Conservation (phyloP, 2,113 vertebrate genomes). For the Atlantisia rogersi region DNA sequence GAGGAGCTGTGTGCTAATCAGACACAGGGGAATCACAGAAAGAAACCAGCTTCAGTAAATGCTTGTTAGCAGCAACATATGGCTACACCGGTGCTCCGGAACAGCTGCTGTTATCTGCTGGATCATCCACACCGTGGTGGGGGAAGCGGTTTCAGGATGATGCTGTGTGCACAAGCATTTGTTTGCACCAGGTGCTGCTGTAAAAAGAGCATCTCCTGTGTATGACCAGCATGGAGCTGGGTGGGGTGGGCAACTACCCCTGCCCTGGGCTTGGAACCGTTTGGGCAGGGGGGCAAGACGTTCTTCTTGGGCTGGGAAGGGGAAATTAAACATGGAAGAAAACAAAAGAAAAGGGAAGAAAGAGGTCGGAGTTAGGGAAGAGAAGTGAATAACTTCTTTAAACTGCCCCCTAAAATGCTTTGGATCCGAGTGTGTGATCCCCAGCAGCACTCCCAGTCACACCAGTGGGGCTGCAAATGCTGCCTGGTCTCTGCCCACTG, state of each 20-base stretch:
- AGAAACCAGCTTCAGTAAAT: conserved; percentile 24
- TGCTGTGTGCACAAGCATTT: background rate
- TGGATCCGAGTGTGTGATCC: background rate
- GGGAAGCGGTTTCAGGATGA: rapidly evolving
- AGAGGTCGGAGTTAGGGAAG: background rate
- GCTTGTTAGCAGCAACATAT: conserved; percentile 59
- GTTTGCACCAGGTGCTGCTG: background rate
- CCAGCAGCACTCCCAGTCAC: background rate
- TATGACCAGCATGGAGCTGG: rapidly evolving
- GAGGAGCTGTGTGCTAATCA: conserved; percentile 28
- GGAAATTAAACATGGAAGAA: background rate
- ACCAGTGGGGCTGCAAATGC: background rate
- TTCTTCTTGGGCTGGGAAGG: background rate
- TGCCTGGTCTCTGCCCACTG: background rate
- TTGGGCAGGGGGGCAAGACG: rapidly evolving
- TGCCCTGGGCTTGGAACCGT: background rate
- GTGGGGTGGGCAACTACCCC: background rate
- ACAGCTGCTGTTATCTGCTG: conserved; percentile 38
- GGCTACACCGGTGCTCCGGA: background rate
- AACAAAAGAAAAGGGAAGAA: background rate
- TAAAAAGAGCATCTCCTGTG: background rate
- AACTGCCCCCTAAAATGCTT: background rate
- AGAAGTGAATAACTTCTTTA: background rate
- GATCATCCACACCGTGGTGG: background rate
- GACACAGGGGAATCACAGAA: conserved; percentile 28